Evolutionary conservation across 2,888 invertebrate genomes (phyloP).

Genomic region (Melanargia galathea): DNA sequence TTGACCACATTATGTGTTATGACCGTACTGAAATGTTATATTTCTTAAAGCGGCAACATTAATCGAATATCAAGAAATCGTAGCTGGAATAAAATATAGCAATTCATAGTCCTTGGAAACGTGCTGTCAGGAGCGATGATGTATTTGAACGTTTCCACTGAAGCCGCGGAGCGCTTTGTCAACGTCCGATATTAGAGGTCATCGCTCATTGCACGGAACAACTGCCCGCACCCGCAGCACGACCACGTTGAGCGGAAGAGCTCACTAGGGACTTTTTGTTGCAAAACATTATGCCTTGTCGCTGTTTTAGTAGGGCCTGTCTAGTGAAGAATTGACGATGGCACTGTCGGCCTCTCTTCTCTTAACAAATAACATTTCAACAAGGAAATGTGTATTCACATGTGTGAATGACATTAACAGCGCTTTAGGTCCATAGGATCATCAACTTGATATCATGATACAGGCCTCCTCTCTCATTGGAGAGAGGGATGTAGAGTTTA

Average conservation of each 20-base stretch:
- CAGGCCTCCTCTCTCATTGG: too few relatives aligned
- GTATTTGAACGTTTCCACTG: conserved; percentile 81
- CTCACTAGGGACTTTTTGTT: background rate
- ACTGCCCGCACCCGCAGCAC: conserved; percentile 35
- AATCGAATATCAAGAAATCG: conserved; percentile 72
- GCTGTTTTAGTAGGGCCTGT: background rate
- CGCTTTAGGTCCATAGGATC: too few relatives aligned
- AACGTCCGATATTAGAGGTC: conserved; percentile 76
- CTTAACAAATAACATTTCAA: too few relatives aligned
- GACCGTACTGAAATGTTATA: conserved; percentile 32
- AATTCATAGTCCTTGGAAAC: conserved; percentile 72
- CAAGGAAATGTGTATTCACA: too few relatives aligned
- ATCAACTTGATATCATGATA: too few relatives aligned
- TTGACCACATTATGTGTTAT: conserved; percentile 42
- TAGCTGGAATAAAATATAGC: conserved; percentile 79
- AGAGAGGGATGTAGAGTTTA: too few relatives aligned
- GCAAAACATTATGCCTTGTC: background rate
- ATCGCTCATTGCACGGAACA: conserved; percentile 63
- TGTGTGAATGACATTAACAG: too few relatives aligned
- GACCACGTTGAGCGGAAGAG: conserved; percentile 3
- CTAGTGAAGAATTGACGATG: too few relatives aligned
- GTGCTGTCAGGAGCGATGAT: conserved; percentile 75
- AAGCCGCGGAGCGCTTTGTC: conserved; percentile 75
- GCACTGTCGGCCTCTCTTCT: too few relatives aligned
- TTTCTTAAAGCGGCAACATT: conserved; percentile 58